Percentiles rank a stretch among this genome's conserved stretches.
phyloP scores from a whole-genome alignment of 2,113 vertebrate genomes.

The Platichthys flesus region DNA sequence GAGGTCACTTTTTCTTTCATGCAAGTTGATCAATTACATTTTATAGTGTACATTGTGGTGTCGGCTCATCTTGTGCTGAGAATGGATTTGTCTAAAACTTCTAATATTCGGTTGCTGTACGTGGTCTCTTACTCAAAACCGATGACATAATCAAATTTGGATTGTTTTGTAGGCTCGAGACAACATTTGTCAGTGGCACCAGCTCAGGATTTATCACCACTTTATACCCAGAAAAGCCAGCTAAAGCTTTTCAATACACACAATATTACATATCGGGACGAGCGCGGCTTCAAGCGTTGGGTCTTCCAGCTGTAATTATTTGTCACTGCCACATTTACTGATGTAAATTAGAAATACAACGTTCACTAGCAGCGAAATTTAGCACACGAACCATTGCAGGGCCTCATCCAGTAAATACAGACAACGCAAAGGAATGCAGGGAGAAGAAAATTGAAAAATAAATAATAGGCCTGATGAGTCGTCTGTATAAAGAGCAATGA shows the following conservation, averaged over 20 bases:
- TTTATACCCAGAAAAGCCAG: conserved; percentile 22
- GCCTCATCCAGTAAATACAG: conserved; percentile 7
- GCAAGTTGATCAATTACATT: background rate
- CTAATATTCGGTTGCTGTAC: conserved; percentile 5
- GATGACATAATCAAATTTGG: conserved; percentile 49
- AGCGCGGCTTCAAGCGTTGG: conserved; percentile 25
- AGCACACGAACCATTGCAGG: background rate
- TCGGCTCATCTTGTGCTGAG: background rate
- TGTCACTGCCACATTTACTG: background rate
- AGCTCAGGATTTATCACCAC: conserved; percentile 50
- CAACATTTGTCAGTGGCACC: conserved; percentile 39
- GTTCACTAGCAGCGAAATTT: background rate
- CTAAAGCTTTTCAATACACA: conserved; percentile 45
- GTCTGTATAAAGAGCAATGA: background rate
- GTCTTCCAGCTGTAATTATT: conserved; percentile 43
- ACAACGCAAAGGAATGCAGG: background rate
- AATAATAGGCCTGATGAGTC: background rate
- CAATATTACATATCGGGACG: conserved; percentile 26
- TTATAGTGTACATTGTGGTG: background rate
- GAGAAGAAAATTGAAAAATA: background rate
- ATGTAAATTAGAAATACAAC: background rate
- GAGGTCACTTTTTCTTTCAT: background rate
- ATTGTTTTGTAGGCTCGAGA: conserved; percentile 43
- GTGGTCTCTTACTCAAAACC: conserved; percentile 49
- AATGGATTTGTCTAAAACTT: conserved; percentile 37